Conservation (phyloP, 2,797 vertebrate species). For the Sebastes vulpes region DNA sequence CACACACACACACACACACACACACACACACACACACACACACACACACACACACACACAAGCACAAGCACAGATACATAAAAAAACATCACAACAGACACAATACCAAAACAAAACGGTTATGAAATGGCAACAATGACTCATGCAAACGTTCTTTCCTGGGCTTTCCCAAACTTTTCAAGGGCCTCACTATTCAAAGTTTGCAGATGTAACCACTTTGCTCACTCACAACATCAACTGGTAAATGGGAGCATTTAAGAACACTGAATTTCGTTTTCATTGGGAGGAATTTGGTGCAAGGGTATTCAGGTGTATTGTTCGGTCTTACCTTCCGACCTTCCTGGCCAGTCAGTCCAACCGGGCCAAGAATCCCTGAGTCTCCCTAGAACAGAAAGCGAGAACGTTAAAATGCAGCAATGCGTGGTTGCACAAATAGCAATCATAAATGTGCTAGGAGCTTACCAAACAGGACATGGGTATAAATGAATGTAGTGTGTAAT, state of each 20-base stretch:
- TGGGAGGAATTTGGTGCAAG: neutral
- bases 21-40: no score
- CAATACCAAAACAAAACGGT: neutral
- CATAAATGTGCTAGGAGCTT: neutral
- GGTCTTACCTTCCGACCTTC: constrained; percentile 91
- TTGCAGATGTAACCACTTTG: neutral
- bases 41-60: no score
- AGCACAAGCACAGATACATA: neutral
- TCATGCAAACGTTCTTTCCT: constrained; percentile 1
- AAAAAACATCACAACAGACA: constrained; percentile 16
- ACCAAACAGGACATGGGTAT: neutral
- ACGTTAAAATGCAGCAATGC: constrained; percentile 6
- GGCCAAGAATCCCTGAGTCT: constrained; percentile 90
- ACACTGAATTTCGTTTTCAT: neutral
- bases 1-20: no score
- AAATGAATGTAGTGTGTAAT: constrained; percentile 4
- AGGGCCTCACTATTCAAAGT: constrained; percentile 1
- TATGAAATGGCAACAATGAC: constrained; percentile 27
- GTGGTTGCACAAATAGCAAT: neutral
- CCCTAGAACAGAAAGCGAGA: constrained; percentile 85
- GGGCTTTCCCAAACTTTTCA: constrained; percentile 21
- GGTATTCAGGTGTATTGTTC: neutral
- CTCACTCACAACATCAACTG: neutral
- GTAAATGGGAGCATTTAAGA: neutral
- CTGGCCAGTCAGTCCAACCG: constrained; percentile 89